These are phyloP conservation scores for Pentalonia nigronervosa DNA, from an alignment of 1,140 invertebrate genomes.

Conservation along the genomic window DNA sequence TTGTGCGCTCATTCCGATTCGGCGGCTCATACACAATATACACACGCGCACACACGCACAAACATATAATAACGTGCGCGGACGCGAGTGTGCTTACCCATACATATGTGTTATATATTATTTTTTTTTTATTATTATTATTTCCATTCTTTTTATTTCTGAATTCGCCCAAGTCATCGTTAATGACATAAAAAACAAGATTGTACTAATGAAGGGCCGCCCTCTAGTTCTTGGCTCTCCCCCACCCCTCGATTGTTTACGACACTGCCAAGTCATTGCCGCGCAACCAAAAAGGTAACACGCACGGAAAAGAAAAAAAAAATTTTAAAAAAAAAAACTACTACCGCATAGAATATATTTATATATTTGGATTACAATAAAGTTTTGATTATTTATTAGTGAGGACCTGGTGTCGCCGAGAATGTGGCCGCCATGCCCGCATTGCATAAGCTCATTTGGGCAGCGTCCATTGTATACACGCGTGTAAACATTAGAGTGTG, in stretches of 20 bases:
- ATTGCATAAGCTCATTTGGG: slow-evolving; percentile 12
- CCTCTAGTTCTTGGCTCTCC: slow-evolving; percentile 32
- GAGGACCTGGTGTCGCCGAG: neutral
- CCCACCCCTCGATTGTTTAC: slow-evolving; percentile 18
- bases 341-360: slow-evolving; percentile 17
- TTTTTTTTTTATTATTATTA: slow-evolving; percentile 22
- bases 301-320: neutral
- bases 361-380: slow-evolving; percentile 28
- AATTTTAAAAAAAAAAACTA: neutral
- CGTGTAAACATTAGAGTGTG: neutral
- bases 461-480: neutral
- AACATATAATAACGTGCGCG: neutral
- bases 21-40: neutral
- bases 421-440: neutral
- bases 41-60: neutral
- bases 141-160: slow-evolving; percentile 56
- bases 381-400: slow-evolving; percentile 46
- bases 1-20: slow-evolving; percentile 43
- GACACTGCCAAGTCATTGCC: slow-evolving; percentile 45
- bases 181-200: slow-evolving; percentile 58
- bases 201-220: slow-evolving; percentile 57
- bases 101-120: slow-evolving; percentile 24
- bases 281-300: slow-evolving; percentile 34
- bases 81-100: neutral
- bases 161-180: slow-evolving; percentile 58